These are phyloP conservation scores for Lasioglossum pauxillum DNA, from an alignment of 2,888 invertebrate genomes.

Conservation along the genomic window DNA sequence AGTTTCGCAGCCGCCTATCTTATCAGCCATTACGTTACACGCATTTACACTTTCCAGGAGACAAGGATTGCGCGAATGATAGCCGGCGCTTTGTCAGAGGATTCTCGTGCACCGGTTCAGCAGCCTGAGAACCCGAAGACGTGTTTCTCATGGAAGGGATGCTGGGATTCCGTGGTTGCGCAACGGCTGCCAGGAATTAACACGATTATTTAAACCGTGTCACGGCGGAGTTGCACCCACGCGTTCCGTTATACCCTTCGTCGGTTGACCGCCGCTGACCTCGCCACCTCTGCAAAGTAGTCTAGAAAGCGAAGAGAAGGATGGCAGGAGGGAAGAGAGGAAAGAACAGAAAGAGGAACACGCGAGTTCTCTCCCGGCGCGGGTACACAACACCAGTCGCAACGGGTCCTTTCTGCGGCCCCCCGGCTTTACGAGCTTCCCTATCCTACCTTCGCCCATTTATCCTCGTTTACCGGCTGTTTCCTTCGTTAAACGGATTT, in stretches of 20 bases:
- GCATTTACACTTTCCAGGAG: not conserved
- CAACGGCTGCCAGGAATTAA: conserved; percentile 53
- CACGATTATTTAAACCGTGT: conserved; percentile 77
- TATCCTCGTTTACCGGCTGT: conserved; percentile 25
- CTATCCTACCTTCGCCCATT: conserved; percentile 12
- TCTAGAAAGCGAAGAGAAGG: conserved; percentile 53
- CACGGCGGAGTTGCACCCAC: conserved; percentile 79
- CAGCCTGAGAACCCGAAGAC: not conserved
- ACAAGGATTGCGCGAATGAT: not conserved
- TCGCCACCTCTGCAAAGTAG: conserved; percentile 66
- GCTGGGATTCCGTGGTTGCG: conserved; percentile 20
- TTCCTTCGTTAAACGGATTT: conserved; percentile 37
- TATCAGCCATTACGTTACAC: not conserved
- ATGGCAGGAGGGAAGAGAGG: conserved; percentile 38
- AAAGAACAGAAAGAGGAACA: conserved; percentile 28
- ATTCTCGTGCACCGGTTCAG: not conserved
- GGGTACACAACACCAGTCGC: conserved; percentile 43
- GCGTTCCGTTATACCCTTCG: conserved; percentile 76
- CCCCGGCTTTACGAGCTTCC: not conserved
- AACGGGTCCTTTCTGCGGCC: conserved; percentile 49
- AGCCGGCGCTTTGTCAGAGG: not conserved
- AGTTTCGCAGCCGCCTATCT: not conserved
- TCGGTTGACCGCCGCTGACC: conserved; percentile 79
- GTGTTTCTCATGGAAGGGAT: not conserved
- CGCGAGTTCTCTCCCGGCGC: conserved; percentile 59